These are phyloP conservation scores for Hypsibius dujardini DNA, from an alignment of 1,140 invertebrate genomes.

Conservation along the genomic window DNA sequence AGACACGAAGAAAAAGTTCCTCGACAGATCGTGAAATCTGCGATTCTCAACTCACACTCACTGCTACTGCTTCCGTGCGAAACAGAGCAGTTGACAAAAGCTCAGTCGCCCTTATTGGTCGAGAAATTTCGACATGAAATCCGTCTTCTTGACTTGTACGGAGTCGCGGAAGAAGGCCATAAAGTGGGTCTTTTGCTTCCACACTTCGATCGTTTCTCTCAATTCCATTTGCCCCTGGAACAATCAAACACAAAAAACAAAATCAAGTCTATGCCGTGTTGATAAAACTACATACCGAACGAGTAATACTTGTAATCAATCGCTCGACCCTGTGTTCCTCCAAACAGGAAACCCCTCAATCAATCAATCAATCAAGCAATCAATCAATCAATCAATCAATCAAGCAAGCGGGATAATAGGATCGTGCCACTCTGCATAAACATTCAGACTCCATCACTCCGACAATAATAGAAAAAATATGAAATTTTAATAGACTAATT, in stretches of 20 bases:
- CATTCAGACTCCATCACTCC: not conserved
- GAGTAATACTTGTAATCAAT: not conserved
- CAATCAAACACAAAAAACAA: constrained; percentile 22
- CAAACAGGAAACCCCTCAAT: no score
- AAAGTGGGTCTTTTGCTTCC: constrained; percentile 67
- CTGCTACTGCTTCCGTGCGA: no score
- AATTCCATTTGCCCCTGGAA: constrained; percentile 81
- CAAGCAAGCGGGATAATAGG: no score
- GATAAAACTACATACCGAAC: not conserved
- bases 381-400: no score
- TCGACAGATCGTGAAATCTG: no score
- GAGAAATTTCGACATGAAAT: constrained; percentile 82
- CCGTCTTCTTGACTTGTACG: constrained; percentile 58
- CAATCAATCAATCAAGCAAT: no score
- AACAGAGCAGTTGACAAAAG: no score
- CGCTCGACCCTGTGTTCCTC: constrained; percentile 1
- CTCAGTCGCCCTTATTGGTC: constrained; percentile 23
- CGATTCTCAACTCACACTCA: no score
- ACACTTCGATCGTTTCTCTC: constrained; percentile 59
- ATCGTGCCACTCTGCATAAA: not conserved
- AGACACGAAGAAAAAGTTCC: no score
- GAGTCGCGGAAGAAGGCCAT: constrained; percentile 74
- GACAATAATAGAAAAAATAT: no score
- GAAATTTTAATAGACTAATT: no score
- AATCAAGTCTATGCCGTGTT: not conserved